These are phyloP conservation scores for Siphamia tubifer DNA, from an alignment of 2,113 vertebrate genomes.

Conservation along the genomic window DNA sequence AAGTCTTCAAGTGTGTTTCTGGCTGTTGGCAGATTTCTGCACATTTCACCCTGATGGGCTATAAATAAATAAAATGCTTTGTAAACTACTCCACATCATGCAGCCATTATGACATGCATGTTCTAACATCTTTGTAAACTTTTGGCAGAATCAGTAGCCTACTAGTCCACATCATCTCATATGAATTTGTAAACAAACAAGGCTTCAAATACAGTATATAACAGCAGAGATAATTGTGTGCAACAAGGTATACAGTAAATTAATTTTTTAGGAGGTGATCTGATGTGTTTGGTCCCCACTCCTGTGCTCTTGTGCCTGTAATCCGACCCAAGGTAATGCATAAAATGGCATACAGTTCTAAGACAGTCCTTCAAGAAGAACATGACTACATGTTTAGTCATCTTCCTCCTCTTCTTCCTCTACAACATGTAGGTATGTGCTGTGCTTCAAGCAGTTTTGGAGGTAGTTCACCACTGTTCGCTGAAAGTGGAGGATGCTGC, in stretches of 20 bases:
- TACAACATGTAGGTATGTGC: conserved; percentile 30
- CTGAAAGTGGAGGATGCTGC: conserved; percentile 77
- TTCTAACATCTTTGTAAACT: conserved; percentile 64
- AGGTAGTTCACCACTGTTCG: conserved; percentile 78
- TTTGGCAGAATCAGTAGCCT: conserved; percentile 42
- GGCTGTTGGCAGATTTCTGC: conserved; percentile 34
- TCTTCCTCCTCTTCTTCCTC: conserved; percentile 75
- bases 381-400: conserved; percentile 54
- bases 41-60: conserved; percentile 11
- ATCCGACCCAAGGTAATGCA: conserved; percentile 55
- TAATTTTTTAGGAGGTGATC: conserved; percentile 51
- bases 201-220: conserved; percentile 36
- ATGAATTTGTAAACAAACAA: conserved; percentile 52
- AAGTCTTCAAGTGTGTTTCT: conserved; percentile 21
- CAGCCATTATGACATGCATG: conserved; percentile 78
- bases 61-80: conserved; percentile 53
- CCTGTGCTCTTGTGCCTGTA: conserved; percentile 57
- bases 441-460: conserved; percentile 78
- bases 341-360: conserved; percentile 42
- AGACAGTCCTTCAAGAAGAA: conserved; percentile 36
- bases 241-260: conserved; percentile 48
- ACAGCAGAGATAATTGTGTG: conserved; percentile 54
- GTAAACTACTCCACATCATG: conserved; percentile 70
- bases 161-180: conserved; percentile 14
- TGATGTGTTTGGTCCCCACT: conserved; percentile 69